Evolutionary conservation across 2,888 invertebrate species (phyloP).

Genomic region (Stenodema calcarata): DNA sequence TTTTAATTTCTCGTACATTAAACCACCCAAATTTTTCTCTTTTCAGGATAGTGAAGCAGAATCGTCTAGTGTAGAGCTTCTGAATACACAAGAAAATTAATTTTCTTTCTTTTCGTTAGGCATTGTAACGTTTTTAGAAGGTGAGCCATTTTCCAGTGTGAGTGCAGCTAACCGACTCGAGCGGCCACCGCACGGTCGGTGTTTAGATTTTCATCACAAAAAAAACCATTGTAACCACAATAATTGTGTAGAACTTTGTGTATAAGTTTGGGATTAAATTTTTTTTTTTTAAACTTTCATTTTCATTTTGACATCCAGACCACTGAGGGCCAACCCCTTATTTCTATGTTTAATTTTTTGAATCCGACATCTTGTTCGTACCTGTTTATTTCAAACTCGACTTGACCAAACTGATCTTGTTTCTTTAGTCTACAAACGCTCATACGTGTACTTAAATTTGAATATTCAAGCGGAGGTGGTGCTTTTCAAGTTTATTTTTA

Average conservation of each 20-base stretch:
- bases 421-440: not conserved
- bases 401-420: not conserved
- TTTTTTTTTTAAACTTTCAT: not conserved
- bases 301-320: not conserved
- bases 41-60: constrained; percentile 42
- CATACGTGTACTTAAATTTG: not conserved
- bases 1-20: too few relatives aligned
- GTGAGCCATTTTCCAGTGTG: constrained; percentile 25
- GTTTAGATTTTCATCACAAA: constrained; percentile 22
- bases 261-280: not conserved
- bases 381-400: not conserved
- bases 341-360: not conserved
- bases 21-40: not conserved
- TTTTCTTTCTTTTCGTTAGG: constrained; percentile 35
- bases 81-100: constrained; percentile 28
- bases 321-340: not conserved
- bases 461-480: not conserved
- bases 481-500: not conserved
- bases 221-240: not conserved
- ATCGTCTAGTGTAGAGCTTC: constrained; percentile 44
- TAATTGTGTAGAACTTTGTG: not conserved
- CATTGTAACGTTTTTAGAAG: constrained; percentile 28
- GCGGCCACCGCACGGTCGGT: not conserved
- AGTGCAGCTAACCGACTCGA: not conserved
- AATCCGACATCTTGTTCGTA: not conserved